These are phyloP conservation scores for Drosophila nigricruria DNA, from an alignment of 2,888 invertebrate species.

Conservation along the genomic window DNA sequence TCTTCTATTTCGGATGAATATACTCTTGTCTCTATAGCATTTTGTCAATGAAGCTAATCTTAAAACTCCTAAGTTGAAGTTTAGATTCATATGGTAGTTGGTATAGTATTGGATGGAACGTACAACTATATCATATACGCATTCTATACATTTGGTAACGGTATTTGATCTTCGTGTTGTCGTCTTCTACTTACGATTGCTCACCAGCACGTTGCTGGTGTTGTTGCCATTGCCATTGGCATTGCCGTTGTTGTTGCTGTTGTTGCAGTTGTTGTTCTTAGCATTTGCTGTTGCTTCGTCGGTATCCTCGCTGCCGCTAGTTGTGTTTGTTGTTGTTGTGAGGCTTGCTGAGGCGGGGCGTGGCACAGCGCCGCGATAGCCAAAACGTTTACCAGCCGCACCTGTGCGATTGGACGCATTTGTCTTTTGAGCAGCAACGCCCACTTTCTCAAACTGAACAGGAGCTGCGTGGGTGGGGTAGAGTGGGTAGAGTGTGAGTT, in stretches of 20 bases:
- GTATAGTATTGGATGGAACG: no score
- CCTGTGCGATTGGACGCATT: slow-evolving; percentile 86
- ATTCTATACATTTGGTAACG: neutral
- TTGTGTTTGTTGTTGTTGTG: slow-evolving; percentile 22
- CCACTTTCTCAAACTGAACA: slow-evolving; percentile 84
- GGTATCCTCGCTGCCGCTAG: slow-evolving; percentile 51
- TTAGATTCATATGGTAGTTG: no score
- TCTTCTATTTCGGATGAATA: no score
- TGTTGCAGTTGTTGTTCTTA: slow-evolving; percentile 64
- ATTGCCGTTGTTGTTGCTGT: slow-evolving; percentile 1
- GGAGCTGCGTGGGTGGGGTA: slow-evolving; percentile 40
- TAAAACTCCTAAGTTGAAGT: neutral
- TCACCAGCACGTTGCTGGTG: slow-evolving; percentile 60
- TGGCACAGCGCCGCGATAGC: slow-evolving; percentile 88
- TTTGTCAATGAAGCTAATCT: no score
- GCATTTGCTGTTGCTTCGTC: slow-evolving; percentile 52
- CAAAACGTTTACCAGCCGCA: slow-evolving; percentile 89
- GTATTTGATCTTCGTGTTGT: neutral
- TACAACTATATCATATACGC: no score
- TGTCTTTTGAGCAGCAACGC: slow-evolving; percentile 71
- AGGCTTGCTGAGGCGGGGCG: slow-evolving; percentile 87
- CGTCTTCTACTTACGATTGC: slow-evolving; percentile 72
- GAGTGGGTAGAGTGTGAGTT: slow-evolving; percentile 12
- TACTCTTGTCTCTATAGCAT: no score
- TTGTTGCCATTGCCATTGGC: slow-evolving; percentile 4